Evolutionary conservation across 2,797 vertebrate species (phyloP), one percentile per base, ranked within the genome.

Genomic region (Champsocephalus esox): DNA sequence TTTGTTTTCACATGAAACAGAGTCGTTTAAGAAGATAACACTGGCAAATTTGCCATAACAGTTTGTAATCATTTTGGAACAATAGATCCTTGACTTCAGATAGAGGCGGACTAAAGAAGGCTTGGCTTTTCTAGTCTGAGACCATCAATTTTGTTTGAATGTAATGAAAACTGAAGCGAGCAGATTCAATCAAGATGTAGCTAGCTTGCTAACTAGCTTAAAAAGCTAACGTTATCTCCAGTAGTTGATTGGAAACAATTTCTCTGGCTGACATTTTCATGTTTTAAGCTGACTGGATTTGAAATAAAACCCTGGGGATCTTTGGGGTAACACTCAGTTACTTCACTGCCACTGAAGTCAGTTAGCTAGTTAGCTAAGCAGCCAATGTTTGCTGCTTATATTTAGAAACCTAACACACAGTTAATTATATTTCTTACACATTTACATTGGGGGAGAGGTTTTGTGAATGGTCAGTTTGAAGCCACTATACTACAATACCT

Each of bases 401-500:
- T 38, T 38, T 7, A 38, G 8, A 38, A 38, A 38, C 28, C 4
- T 28, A 28, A 38, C 34, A 38, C 8, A 38, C 34, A 38, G 34
- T 38, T 38, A 7, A 38, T 38, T 38, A 8, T 38, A 38, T 38
- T 38, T 38, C 48, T 45, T 34, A 32, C 11, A 57, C 44, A 63
- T 8, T 32, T 13, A 24, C 19, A 49, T 60, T 1, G n/a, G 46
- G 12, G 49, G 19, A 19, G 21, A 56, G 24, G 64, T 24, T 79
- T 32, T 45, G 48, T 5, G 2, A 75, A 60, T 16, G 8, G 41
- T 70, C 41, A 62, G 12, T 28, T 11, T 0, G 0, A 34, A 80
- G 55, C 63, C 44, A 50, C 13, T 16, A 49, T 52, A 79, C 78
- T 90, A 17, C 63, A 74, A 51, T 87, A 79, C 57, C 83, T 91